Conservation (phyloP, 1,140 invertebrate species). For the Neuroterus valhalla region DNA sequence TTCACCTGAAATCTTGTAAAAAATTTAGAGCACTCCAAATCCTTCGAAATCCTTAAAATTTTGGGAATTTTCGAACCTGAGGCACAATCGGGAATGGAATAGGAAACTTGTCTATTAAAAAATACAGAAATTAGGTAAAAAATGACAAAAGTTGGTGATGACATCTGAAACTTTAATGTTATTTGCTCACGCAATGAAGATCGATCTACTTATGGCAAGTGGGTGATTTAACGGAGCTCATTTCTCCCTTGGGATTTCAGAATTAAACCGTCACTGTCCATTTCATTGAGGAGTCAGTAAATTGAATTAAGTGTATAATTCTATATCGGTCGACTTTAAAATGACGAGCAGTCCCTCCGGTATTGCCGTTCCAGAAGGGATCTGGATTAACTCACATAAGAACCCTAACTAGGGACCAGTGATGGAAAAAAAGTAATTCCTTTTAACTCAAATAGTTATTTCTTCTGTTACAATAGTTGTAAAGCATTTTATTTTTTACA, state of each 20-base stretch:
- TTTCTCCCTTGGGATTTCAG: constrained; percentile 10
- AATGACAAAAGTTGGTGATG: constrained; percentile 2
- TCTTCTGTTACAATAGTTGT: no score
- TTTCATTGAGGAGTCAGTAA: constrained; percentile 27
- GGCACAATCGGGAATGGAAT: no score
- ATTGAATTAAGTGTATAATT: constrained; percentile 28
- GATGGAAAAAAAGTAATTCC: no score
- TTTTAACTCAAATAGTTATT: no score
- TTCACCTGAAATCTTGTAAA: no score
- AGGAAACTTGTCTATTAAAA: no score
- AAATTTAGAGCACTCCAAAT: no score
- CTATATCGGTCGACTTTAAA: constrained; percentile 20
- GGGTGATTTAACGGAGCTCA: constrained; percentile 15
- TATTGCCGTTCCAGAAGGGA: constrained; percentile 6
- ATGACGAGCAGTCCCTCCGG: constrained; percentile 24
- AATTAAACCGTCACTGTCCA: constrained; percentile 28
- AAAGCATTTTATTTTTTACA: no score
- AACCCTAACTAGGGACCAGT: background rate
- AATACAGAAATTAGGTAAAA: no score
- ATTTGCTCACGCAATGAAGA: constrained; percentile 13
- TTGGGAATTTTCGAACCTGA: no score
- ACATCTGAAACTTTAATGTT: constrained; percentile 22
- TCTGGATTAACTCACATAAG: background rate
- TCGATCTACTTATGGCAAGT: constrained; percentile 29
- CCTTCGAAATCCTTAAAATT: no score